These are phyloP conservation scores for Brachyhypopomus gauderio DNA, from an alignment of 2,113 vertebrate species.

Conservation along the genomic window DNA sequence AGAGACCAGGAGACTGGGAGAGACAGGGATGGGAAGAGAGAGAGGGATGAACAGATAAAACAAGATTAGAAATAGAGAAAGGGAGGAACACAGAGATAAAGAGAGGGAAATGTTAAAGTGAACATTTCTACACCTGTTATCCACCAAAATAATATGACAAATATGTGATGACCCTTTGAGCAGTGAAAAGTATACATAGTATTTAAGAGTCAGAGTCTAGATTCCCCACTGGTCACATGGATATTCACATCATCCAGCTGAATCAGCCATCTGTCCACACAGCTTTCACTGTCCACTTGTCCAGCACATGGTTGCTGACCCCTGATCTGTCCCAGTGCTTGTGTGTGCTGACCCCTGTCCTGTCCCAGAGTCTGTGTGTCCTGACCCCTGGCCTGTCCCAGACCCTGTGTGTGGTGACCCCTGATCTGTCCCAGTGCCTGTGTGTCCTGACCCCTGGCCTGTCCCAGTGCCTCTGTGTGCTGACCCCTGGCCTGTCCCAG, in stretches of 20 bases:
- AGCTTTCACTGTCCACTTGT: neutral
- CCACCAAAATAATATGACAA: no score
- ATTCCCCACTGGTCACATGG: neutral
- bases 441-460: no score
- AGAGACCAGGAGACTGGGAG: conserved; percentile 14
- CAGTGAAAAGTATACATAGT: neutral
- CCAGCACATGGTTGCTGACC: no score
- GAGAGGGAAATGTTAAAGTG: conserved; percentile 7
- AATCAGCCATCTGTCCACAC: neutral
- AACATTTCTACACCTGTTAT: neutral
- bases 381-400: no score
- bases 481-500: no score
- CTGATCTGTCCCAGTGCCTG: no score
- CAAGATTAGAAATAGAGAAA: neutral
- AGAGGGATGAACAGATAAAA: neutral
- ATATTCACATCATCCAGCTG: neutral
- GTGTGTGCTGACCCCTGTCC: no score
- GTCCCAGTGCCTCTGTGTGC: no score
- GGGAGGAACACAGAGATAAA: neutral
- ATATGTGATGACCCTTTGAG: neutral
- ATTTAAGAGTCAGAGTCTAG: neutral
- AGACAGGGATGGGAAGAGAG: neutral
- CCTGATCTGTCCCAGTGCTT: no score
- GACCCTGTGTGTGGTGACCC: no score
- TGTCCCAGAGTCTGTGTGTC: no score